phyloP scores from a whole-genome alignment of 2,113 vertebrate genomes.

The Burhinus bistriatus region DNA sequence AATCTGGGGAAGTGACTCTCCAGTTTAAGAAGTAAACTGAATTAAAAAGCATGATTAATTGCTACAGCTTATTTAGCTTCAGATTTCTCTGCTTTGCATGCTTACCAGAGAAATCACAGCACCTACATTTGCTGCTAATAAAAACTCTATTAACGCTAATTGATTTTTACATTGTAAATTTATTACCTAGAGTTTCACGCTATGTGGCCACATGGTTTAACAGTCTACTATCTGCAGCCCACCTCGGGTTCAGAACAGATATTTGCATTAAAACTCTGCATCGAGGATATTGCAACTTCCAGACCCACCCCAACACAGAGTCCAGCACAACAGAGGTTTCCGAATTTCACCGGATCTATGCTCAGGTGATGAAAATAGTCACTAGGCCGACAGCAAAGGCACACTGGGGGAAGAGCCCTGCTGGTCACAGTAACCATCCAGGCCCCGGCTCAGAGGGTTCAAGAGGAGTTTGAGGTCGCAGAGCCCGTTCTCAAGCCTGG shows the following conservation, averaged over 20 bases:
- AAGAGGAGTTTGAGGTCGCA: neutral
- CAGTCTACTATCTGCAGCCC: neutral
- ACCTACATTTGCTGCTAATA: constrained; percentile 8
- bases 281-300: neutral
- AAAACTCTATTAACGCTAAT: constrained; percentile 6
- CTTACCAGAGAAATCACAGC: constrained; percentile 2
- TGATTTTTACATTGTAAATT: constrained; percentile 23
- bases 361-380: neutral
- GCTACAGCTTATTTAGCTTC: constrained; percentile 4
- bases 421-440: neutral
- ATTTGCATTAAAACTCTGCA: neutral
- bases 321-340: neutral
- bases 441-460: fast-evolving
- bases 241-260: neutral
- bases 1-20: neutral
- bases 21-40: constrained; percentile 13
- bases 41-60: constrained; percentile 31
- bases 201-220: neutral
- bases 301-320: neutral
- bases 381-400: neutral
- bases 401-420: neutral
- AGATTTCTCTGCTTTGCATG: constrained; percentile 1
- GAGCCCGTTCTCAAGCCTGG: neutral
- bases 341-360: neutral
- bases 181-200: neutral